Evolutionary conservation across 2,113 vertebrate genomes (phyloP), one percentile per base, ranked within the genome.

Genomic region (Etia nguti): DNA sequence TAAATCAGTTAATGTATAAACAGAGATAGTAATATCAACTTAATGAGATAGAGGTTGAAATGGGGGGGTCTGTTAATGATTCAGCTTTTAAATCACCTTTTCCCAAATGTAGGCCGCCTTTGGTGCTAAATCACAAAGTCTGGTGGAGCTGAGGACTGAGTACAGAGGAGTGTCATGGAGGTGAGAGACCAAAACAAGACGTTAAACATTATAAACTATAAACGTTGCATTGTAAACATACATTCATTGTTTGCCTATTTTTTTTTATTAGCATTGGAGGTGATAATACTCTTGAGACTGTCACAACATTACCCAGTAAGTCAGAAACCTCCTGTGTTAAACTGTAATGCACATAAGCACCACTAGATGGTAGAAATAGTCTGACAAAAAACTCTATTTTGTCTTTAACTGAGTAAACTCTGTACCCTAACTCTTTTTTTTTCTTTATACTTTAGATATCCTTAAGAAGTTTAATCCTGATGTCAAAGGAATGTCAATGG

Each of bases 291-390:
- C 92, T 99, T 82, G 97, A 98, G 41, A 97, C 89, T 4, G 96
- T 97, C 68, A 97, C 97, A 86, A 99, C 98, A 12, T 93, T 99
- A 86, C 97, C 98, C 13, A 99, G 98, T 99, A 93, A 97, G 98
- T 97, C 91, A 68, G 4, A 13, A 46, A 24, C 26, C 13, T 10
- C 10, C 1, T 13, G 5, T 16, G 20, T 13, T 79, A 9, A 75
- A 6, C 2, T 56, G 84, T 84, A 70, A 79, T 89, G 12, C 36
- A 80, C 4, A 48, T 4, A 7, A 5, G 2, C 13, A 43, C 85
- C 92, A 85, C 90, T 79, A 93, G 93, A 81, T 92, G 86, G 3
- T 90, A 92, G 77, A 57, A 55, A 70, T 68, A 80, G 24, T 59
- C 82, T 41, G 15, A 83, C 15, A 83, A 56, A 84, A 10, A 75